Base-by-base conservation (phyloP, 2,888 invertebrate species). In the Gerris lacustris region DNA sequence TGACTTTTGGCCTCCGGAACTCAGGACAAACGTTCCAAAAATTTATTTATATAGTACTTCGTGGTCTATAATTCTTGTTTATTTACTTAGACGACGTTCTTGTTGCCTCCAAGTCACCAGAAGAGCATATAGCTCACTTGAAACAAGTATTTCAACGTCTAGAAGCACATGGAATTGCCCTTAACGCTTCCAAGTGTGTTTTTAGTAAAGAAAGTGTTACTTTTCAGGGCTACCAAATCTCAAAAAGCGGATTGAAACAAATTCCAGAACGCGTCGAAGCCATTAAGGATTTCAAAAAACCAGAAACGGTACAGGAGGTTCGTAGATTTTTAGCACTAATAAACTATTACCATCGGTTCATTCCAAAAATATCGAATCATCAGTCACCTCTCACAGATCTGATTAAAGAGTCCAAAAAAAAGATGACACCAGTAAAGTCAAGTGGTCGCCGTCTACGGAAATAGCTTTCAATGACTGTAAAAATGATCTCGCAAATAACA, bases 21-120 rank as follows among this genome's bases (percentile, higher is more conserved):
- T 77, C 76, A 0, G 72, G 75, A 0, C 75, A 76, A 47, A 76
- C 76, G 0, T 76, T 76, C 67, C 78, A 78, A 67, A 71, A 76
- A 7, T 74, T 75, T 64, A 76, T 78, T 67, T 74, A 78, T 63
- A 55, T 63, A 5, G 63, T 75, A 0, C 64, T 76, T 5, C 69
- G 73, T 6, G 74, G 69, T 11, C 43, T 77, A 0, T 71, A 73
- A 15, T 76, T 76, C 70, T 69, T 69, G 31, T 75, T 72, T 44
- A 63, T 73, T 0, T 77, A 76, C 66, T 43, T 78, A 0, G 76
- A 77, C 70, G 73, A 75, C 63, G 70, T 75, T 44, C 69, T 75
- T n/a, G 68, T 76, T 6, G 72, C 74, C 44, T 73, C 74, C 2
- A 31, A 44, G 6, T 11, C 43, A n/a, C 5, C 31, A 9, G 64